Conservation (phyloP, 2,113 vertebrate species). For the Nothoprocta perdicaria region DNA sequence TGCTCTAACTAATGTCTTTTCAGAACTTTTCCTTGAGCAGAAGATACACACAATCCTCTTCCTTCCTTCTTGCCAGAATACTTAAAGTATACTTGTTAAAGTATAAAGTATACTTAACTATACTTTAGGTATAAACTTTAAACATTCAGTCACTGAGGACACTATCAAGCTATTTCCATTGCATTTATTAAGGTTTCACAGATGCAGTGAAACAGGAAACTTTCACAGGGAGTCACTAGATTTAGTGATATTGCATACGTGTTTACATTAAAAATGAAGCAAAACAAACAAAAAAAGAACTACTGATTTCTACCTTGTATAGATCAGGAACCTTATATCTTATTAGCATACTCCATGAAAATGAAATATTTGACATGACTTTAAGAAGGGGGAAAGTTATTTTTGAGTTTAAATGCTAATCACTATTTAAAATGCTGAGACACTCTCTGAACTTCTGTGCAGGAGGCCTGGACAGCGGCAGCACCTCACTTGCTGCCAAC, state of each 20-base stretch:
- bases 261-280: too few relatives aligned
- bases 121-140: too few relatives aligned
- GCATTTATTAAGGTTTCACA: not conserved
- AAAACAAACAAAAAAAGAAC: not conserved
- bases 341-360: not conserved
- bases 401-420: not conserved
- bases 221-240: not conserved
- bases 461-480: not conserved
- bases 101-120: too few relatives aligned
- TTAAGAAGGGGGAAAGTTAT: not conserved
- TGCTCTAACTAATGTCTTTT: not conserved
- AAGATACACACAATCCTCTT: not conserved
- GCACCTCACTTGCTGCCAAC: not conserved
- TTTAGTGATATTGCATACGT: not conserved
- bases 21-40: not conserved
- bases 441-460: not conserved
- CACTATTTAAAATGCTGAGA: not conserved
- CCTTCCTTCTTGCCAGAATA: not conserved
- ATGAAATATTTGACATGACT: fast-evolving
- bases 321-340: not conserved
- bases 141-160: not conserved
- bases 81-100: too few relatives aligned
- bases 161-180: not conserved
- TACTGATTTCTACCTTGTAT: not conserved
- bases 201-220: fast-evolving